These are phyloP conservation scores for Epiblema foenella DNA, from an alignment of 2,888 invertebrate species.

Conservation along the genomic window DNA sequence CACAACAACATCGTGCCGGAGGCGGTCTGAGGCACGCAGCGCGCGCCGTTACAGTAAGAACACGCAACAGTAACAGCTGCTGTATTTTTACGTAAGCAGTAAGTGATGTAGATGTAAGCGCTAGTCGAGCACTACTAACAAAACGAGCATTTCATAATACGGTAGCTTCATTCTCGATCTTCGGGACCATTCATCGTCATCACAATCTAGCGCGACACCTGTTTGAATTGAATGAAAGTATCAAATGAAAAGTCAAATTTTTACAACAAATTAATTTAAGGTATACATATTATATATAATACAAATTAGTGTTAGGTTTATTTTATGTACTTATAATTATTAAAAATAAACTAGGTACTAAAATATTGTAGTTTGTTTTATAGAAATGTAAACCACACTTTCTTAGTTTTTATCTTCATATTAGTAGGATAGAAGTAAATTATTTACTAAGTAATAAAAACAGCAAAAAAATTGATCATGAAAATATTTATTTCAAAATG, in stretches of 20 bases:
- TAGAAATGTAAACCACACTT: not conserved
- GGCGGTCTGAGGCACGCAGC: conserved; percentile 78
- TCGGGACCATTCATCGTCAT: conserved; percentile 57
- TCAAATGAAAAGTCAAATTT: conserved; percentile 81
- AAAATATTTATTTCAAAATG: conserved; percentile 18
- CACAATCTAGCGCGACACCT: conserved; percentile 78
- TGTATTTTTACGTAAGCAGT: conserved; percentile 77
- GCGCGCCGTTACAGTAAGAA: conserved; percentile 60
- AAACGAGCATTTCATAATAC: conserved; percentile 51
- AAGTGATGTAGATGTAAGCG: conserved; percentile 79
- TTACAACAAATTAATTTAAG: conserved; percentile 84
- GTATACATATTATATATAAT: conserved; percentile 85
- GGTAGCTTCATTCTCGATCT: conserved; percentile 77
- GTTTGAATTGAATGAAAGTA: conserved; percentile 68
- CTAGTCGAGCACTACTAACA: conserved; percentile 72
- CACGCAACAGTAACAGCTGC: conserved; percentile 73
- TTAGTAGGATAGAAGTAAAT: not conserved
- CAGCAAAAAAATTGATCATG: not conserved
- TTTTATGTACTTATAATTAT: conserved; percentile 85
- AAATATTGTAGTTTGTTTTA: conserved; percentile 57
- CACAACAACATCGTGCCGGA: conserved; percentile 87
- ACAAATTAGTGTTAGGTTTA: conserved; percentile 85
- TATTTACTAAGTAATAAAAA: not conserved
- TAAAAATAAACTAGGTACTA: conserved; percentile 77
- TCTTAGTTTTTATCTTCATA: not conserved